Percentiles rank a stretch among this genome's conserved stretches.
phyloP scores from a whole-genome alignment of 2,797 vertebrate species.

The Muraenolepis orangiensis region DNA sequence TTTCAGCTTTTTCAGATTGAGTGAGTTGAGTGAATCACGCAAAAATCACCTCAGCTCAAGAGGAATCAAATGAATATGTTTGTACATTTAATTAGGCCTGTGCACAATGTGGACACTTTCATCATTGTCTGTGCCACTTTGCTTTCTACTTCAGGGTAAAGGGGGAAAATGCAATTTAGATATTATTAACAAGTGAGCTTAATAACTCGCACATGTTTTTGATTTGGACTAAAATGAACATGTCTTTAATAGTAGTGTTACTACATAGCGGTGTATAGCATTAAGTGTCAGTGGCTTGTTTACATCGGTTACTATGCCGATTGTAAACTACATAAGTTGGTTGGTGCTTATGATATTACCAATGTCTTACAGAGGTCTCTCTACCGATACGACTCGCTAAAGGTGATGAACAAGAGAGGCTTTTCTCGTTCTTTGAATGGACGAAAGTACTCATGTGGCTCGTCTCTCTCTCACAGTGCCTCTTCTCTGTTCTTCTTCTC shows the following conservation, averaged over 20 bases:
- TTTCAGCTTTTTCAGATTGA: not conserved
- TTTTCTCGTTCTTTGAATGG: constrained; percentile 52
- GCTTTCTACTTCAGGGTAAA: not conserved
- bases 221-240: not conserved
- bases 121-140: not conserved
- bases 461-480: constrained; percentile 43
- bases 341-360: not conserved
- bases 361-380: not conserved
- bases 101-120: too few relatives aligned
- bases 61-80: not conserved
- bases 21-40: not conserved
- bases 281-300: not conserved
- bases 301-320: not conserved
- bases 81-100: too few relatives aligned
- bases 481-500: constrained; percentile 1
- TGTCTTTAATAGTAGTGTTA: not conserved
- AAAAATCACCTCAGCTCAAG: not conserved
- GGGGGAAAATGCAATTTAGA: too few relatives aligned
- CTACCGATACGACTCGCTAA: not conserved
- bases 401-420: constrained; percentile 54
- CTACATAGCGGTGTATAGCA: not conserved
- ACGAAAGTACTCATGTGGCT: constrained; percentile 54
- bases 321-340: not conserved
- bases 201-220: too few relatives aligned
- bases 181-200: too few relatives aligned